These are phyloP conservation scores for Catharus minimus DNA, from an alignment of 2,113 vertebrate genomes.

Conservation along the genomic window DNA sequence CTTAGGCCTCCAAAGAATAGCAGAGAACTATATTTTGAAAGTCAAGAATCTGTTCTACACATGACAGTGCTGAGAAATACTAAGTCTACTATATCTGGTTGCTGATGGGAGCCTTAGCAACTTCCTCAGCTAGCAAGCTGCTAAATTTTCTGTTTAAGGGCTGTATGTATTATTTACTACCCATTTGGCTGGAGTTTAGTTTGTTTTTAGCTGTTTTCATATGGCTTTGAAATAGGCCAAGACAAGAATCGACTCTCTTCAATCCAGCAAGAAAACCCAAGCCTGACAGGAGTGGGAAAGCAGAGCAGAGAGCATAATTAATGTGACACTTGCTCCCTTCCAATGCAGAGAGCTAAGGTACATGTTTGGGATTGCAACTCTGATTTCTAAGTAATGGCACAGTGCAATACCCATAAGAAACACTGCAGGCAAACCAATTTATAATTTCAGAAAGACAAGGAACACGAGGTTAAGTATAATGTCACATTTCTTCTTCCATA, in stretches of 20 bases:
- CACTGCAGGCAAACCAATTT: neutral
- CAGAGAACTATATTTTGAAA: neutral
- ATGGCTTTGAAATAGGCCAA: constrained; percentile 25
- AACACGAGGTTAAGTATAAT: neutral
- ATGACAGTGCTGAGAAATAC: neutral
- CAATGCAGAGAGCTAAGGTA: neutral
- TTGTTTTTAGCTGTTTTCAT: constrained; percentile 11
- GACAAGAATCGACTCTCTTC: neutral
- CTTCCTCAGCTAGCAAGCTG: constrained; percentile 1
- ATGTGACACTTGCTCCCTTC: neutral
- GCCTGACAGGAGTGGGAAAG: neutral
- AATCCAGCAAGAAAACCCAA: constrained; percentile 10
- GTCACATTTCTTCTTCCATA: neutral
- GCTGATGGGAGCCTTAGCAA: neutral
- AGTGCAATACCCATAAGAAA: neutral
- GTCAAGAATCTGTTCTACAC: neutral
- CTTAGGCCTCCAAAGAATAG: constrained; percentile 3
- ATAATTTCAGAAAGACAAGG: neutral
- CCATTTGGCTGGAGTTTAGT: neutral
- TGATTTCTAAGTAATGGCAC: neutral
- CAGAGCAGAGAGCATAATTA: constrained; percentile 25
- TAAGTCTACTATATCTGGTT: neutral
- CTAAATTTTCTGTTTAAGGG: constrained; percentile 42
- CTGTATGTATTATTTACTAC: constrained; percentile 42
- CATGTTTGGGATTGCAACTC: neutral